Conservation (phyloP, 2,888 invertebrate species). For the Cerastis leucographa region DNA sequence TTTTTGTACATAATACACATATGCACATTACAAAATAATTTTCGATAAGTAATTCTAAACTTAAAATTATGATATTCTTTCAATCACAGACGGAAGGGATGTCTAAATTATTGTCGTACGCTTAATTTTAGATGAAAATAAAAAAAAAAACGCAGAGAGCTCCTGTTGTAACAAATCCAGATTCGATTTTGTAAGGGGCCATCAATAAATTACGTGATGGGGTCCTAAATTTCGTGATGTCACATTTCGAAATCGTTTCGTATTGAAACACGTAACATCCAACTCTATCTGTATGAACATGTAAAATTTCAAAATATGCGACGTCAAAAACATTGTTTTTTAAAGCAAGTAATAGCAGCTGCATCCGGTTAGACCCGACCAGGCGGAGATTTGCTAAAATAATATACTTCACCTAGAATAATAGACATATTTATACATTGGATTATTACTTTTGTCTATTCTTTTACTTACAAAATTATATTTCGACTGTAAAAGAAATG, state of each 20-base stretch:
- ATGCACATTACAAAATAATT: not conserved
- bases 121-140: not conserved
- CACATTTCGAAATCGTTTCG: too few species aligned
- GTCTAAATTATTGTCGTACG: not conserved
- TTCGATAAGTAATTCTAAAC: not conserved
- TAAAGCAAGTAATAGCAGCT: too few species aligned
- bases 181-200: too few species aligned
- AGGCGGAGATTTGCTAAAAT: not conserved
- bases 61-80: slow-evolving; percentile 13
- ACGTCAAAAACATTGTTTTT: too few species aligned
- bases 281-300: too few species aligned
- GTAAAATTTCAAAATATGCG: too few species aligned
- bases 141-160: too few species aligned
- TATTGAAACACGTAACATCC: too few species aligned
- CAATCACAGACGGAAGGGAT: slow-evolving; percentile 12
- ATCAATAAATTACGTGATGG: too few species aligned
- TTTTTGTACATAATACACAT: too few species aligned
- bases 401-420: not conserved
- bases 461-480: slow-evolving; percentile 1
- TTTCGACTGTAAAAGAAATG: not conserved
- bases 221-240: too few species aligned
- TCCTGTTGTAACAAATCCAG: too few species aligned
- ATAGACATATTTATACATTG: not conserved
- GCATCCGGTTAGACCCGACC: not conserved
- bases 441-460: not conserved